Evolutionary conservation across 2,113 vertebrate species (phyloP), one percentile per base, ranked within the genome.

Genomic region (Macrotis lagotis): DNA sequence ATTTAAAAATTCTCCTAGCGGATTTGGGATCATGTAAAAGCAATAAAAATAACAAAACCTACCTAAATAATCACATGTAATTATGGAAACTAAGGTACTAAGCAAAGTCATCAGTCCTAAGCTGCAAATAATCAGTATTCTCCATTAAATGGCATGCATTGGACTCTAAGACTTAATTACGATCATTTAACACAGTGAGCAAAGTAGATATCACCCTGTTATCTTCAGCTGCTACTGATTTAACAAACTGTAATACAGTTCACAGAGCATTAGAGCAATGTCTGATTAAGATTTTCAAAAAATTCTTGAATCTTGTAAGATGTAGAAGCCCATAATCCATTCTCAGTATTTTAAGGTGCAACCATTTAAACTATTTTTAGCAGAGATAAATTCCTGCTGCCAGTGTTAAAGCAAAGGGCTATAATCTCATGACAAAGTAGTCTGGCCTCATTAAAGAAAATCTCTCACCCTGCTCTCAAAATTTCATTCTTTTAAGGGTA

Each of bases 371-470:
- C 25, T 92, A 2, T 37, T 88, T 95, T 26, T 59, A 95, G 49
- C n/a, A 12, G 59, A 88, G 90, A 44, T 90, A 49, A 16, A 53
- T 8, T 49, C 48, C 88, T 44, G 0, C 3, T 9, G 25, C 88
- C 51, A 83, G 24, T 93, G 44, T 37, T 94, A 91, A 95, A 92
- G 59, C 59, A 0, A 3, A 48, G 48, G 44, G 49, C 25, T 91
- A 66, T 52, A 53, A 92, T 91, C 31, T 96, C 50, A 3, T 51
- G 66, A 96, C 93, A 50, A 59, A 93, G 22, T 51, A 95, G 31
- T 0, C 9, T 47, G 1, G 31, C 48, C 50, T 59, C 3, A 28
- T 53, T 49, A 59, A 92, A 90, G 22, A 92, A 59, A 89, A 88
- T 48, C n/a, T 94, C 74, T 95, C 48, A 26, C 1, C 50, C 50